A percentile compares a stretch with the other conserved stretches of the same genome.
Evolutionary conservation across 2,113 vertebrate genomes (phyloP).

Genomic region (Oostethus manadensis): DNA sequence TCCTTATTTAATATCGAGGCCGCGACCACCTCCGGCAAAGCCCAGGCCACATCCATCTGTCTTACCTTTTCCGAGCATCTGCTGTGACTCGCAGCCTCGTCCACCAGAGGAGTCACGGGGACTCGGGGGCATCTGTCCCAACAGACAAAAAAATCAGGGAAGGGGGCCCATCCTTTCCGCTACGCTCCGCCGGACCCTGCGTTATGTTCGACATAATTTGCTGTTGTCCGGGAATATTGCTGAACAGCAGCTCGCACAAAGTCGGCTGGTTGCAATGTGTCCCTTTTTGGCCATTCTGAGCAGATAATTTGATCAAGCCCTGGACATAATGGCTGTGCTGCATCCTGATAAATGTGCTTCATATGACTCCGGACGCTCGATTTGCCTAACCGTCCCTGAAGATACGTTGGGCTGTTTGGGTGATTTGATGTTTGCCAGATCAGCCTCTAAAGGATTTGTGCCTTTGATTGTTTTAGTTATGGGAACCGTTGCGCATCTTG

Average conservation of each 20-base stretch:
- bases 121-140: slow-evolving; percentile 75
- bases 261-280: slow-evolving; percentile 70
- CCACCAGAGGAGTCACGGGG: slow-evolving; percentile 67
- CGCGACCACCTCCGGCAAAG: slow-evolving; percentile 46
- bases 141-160: slow-evolving; percentile 71
- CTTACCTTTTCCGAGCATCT: slow-evolving; percentile 77
- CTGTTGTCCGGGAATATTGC: slow-evolving; percentile 73
- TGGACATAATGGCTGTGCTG: slow-evolving; percentile 68
- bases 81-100: slow-evolving; percentile 71
- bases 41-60: slow-evolving; percentile 71
- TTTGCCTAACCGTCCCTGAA: slow-evolving; percentile 67
- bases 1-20: slow-evolving; percentile 36
- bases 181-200: slow-evolving; percentile 64
- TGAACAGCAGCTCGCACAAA: slow-evolving; percentile 61
- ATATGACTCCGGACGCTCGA: slow-evolving; percentile 64
- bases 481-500: slow-evolving; percentile 22
- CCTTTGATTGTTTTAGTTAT: slow-evolving; percentile 33
- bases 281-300: slow-evolving; percentile 68
- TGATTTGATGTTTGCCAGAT: slow-evolving; percentile 62
- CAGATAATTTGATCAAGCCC: slow-evolving; percentile 74
- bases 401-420: slow-evolving; percentile 59
- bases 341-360: slow-evolving; percentile 73
- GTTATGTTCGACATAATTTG: slow-evolving; percentile 69
- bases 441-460: slow-evolving; percentile 45
- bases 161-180: slow-evolving; percentile 63